Evolutionary conservation across 2,888 invertebrate genomes (phyloP).

Genomic region (Pollenia labialis): DNA sequence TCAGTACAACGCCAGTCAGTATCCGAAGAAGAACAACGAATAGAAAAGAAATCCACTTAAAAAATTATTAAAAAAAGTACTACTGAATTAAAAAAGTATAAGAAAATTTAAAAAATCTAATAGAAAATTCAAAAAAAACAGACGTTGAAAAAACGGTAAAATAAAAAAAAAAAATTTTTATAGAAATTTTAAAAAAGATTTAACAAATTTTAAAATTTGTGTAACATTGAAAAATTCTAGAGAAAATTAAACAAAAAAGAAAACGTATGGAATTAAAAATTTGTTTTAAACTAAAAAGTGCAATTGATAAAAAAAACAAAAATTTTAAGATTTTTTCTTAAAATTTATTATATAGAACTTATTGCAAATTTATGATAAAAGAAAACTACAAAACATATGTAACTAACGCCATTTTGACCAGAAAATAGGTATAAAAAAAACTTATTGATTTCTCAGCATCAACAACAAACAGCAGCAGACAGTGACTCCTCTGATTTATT

Average conservation of each 20-base stretch:
- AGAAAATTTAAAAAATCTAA: constrained; percentile 9
- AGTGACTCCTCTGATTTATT: constrained; percentile 3
- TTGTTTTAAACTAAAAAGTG: constrained; percentile 21
- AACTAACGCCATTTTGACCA: constrained; percentile 67
- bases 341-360: neutral
- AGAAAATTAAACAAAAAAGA: constrained; percentile 12
- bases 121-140: constrained; percentile 15
- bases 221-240: neutral
- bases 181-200: neutral
- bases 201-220: constrained; percentile 10
- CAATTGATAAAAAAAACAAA: neutral
- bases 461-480: constrained; percentile 53
- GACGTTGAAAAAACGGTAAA: constrained; percentile 25
- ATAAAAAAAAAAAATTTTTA: neutral
- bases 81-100: constrained; percentile 32
- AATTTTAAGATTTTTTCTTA: constrained; percentile 6
- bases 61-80: constrained; percentile 19
- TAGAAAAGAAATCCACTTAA: constrained; percentile 56
- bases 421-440: constrained; percentile 45
- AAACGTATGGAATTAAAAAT: constrained; percentile 22
- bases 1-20: constrained; percentile 82
- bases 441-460: constrained; percentile 71
- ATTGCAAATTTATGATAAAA: constrained; percentile 25
- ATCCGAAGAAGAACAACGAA: constrained; percentile 74
- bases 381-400: constrained; percentile 47